Base-by-base conservation (phyloP, 1,140 invertebrate genomes). In the Campoletis sonorensis region DNA sequence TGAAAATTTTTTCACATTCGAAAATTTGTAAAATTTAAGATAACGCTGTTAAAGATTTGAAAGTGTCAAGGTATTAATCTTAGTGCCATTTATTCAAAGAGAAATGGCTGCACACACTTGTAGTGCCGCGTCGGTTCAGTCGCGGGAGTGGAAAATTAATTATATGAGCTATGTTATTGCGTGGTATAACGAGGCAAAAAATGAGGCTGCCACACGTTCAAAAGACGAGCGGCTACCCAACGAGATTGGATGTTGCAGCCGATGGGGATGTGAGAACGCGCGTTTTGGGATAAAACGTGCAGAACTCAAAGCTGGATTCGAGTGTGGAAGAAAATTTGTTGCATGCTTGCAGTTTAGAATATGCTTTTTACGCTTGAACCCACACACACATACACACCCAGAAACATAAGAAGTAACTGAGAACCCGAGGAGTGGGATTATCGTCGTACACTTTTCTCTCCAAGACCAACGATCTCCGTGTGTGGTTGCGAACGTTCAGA, bases 401-500 rank as follows among this genome's bases (percentile, higher is more conserved):
- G n/a, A n/a, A n/a, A 61, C 51, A 40, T 15, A n/a, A 40, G 67
- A 18, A 27, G 30, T 30, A 33, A 27, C 67, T 70, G 30, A 15
- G 26, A 18, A 70, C 67, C 30, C 27, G 61, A 33, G 23, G n/a
- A n/a, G 51, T n/a, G 30, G 51, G 73, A 37, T 78, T 33, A 21
- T 40, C 33, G 18, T 33, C 4, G 3, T 33, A 67, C 11, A 67
- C 33, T 78, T 67, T 67, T 78, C 67, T 78, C 45, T 78, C 23
- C 49, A 15, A 80, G 61, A 54, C 30, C 21, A 18, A 45, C 49
- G 21, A 54, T 68, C 80, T 30, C 67, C 64, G 83, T 84, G 83
- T 84, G 83, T 76, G 83, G 83, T 81, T 84, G 80, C 81, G 61
- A 61, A 68, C 83, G 67, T 84, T 84, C 83, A 86, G 87, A 88